phyloP scores from a whole-genome alignment of 2,888 invertebrate species.

The Oasisia sp. region DNA sequence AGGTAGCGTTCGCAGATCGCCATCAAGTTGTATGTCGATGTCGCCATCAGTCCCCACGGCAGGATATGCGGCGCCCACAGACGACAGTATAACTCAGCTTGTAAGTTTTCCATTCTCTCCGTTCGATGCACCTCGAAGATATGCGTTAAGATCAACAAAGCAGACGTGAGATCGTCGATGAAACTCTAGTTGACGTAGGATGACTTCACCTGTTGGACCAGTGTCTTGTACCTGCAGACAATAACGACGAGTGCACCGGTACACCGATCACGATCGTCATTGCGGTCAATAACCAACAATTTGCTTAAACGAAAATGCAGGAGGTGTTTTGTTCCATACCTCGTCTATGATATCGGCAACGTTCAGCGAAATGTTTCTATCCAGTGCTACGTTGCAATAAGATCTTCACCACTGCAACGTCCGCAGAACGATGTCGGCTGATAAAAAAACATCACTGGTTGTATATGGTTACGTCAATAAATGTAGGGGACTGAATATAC shows the following conservation, averaged over 20 bases:
- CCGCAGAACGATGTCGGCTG: not conserved
- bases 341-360: too few relatives aligned
- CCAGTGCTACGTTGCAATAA: not conserved
- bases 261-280: too few relatives aligned
- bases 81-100: not conserved
- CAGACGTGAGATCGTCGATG: too few relatives aligned
- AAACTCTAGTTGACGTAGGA: too few relatives aligned
- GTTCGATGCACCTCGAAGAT: too few relatives aligned
- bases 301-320: too few relatives aligned
- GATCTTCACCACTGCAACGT: not conserved
- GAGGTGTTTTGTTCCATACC: too few relatives aligned
- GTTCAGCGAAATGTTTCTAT: not conserved
- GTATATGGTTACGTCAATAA: not conserved
- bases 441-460: not conserved
- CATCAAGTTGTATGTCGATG: slow-evolving; percentile 21
- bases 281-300: too few relatives aligned
- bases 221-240: too few relatives aligned
- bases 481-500: not conserved
- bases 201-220: too few relatives aligned
- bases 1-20: slow-evolving; percentile 14
- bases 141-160: too few relatives aligned
- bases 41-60: not conserved
- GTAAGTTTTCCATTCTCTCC: not conserved
- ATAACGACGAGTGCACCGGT: too few relatives aligned
- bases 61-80: not conserved